These are phyloP conservation scores for Elegia similella DNA, from an alignment of 2,888 invertebrate genomes.

Conservation along the genomic window DNA sequence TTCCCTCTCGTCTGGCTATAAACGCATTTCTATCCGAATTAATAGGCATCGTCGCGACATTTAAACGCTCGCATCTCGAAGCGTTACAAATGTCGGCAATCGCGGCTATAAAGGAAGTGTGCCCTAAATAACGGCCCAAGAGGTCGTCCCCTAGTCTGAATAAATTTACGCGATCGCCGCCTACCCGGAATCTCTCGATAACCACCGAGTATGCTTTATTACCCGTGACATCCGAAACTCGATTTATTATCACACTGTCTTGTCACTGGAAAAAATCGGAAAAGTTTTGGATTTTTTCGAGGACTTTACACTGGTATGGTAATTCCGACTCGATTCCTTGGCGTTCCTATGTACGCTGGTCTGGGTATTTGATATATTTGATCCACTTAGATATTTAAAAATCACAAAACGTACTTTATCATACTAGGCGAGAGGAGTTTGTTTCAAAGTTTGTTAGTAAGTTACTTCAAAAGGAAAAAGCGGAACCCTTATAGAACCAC, in stretches of 20 bases:
- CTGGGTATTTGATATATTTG: conserved; percentile 7
- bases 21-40: conserved; percentile 19
- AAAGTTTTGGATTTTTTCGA: conserved; percentile 38
- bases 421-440: too few species aligned
- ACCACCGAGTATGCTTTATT: conserved; percentile 80
- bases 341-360: conserved; percentile 1
- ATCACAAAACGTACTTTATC: too few species aligned
- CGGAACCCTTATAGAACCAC: too few species aligned
- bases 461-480: too few species aligned
- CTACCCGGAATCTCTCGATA: conserved; percentile 76
- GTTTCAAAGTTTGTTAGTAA: too few species aligned
- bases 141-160: conserved; percentile 71
- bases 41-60: conserved; percentile 34
- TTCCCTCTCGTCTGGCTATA: too few species aligned
- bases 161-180: conserved; percentile 66
- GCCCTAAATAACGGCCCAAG: conserved; percentile 74
- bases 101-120: conserved; percentile 62
- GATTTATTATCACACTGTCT: conserved; percentile 73
- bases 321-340: not conserved
- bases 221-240: conserved; percentile 77
- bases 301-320: conserved; percentile 21
- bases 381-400: too few species aligned
- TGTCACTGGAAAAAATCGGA: conserved; percentile 46
- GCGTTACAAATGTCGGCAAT: conserved; percentile 45
- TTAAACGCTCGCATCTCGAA: conserved; percentile 35